Evolutionary conservation across 2,113 vertebrate genomes (phyloP).

Genomic region (Lasiurus borealis): DNA sequence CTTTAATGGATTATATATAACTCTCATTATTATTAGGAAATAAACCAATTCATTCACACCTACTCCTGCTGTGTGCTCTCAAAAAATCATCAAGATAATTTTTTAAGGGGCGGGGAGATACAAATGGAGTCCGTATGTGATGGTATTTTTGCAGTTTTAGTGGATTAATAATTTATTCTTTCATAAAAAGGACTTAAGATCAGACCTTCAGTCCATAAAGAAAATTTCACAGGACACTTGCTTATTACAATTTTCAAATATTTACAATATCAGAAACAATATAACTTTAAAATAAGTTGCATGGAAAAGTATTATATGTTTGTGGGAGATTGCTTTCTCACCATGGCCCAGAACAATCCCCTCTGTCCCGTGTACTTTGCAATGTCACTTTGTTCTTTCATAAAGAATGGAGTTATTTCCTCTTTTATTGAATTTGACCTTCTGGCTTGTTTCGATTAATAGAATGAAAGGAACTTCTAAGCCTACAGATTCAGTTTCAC

Average conservation of each 20-base stretch:
- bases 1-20: background rate
- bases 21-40: constrained; percentile 40
- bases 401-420: background rate
- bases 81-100: background rate
- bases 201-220: background rate
- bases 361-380: background rate
- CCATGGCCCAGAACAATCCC: background rate
- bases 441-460: constrained; percentile 46
- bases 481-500: background rate
- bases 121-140: background rate
- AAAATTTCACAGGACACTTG: background rate
- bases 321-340: background rate
- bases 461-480: background rate
- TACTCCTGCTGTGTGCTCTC: background rate
- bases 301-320: background rate
- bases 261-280: constrained; percentile 21
- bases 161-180: constrained; percentile 38
- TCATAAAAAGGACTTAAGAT: constrained; percentile 34
- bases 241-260: constrained; percentile 21
- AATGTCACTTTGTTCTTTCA: background rate
- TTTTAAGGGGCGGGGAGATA: no score
- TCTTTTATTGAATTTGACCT: background rate
- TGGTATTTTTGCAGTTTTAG: constrained; percentile 12
- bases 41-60: background rate
- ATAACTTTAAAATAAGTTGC: constrained; percentile 42